Percentiles rank a stretch among this genome's conserved stretches.
Evolutionary conservation across 1,140 invertebrate species (phyloP).

Genomic region (Pteromalus puparum): DNA sequence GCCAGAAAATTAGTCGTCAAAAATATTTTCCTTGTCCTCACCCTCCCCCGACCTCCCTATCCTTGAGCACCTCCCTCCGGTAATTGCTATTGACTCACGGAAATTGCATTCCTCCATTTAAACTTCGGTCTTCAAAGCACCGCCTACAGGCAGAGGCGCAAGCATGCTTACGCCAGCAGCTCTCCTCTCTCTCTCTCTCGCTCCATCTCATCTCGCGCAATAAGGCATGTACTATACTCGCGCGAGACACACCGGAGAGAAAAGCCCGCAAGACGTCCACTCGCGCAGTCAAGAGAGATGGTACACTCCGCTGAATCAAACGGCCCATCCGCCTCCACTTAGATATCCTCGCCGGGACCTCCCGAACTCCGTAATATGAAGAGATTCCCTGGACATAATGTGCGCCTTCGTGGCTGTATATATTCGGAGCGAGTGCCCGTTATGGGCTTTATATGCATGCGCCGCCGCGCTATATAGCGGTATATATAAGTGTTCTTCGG

Average conservation of each 20-base stretch:
- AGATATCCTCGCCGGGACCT: constrained; percentile 1
- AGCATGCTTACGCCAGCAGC: constrained; percentile 39
- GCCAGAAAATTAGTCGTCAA: constrained; percentile 41
- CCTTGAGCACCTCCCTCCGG: constrained; percentile 6
- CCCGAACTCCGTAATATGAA: constrained; percentile 43
- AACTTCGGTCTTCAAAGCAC: constrained; percentile 53
- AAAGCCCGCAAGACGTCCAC: constrained; percentile 42
- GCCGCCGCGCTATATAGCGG: neutral
- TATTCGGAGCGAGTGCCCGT: constrained; percentile 40
- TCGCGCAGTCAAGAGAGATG: neutral
- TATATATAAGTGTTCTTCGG: constrained; percentile 24
- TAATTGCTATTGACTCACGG: constrained; percentile 55
- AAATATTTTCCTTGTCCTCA: constrained; percentile 46
- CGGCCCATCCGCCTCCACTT: constrained; percentile 9
- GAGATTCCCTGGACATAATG: constrained; percentile 50
- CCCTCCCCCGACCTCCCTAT: neutral
- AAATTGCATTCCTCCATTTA: constrained; percentile 56
- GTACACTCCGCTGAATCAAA: constrained; percentile 37
- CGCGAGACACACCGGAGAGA: constrained; percentile 19
- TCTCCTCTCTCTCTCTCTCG: neutral
- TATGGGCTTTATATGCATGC: constrained; percentile 3
- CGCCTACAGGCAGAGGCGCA: constrained; percentile 48
- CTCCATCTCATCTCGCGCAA: neutral
- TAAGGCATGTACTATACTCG: neutral
- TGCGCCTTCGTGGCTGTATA: neutral